Percentiles rank a stretch among this genome's conserved stretches.
These are phyloP conservation scores for Zootermopsis nevadensis DNA, from an alignment of 2,888 invertebrate genomes.

Conservation along the genomic window DNA sequence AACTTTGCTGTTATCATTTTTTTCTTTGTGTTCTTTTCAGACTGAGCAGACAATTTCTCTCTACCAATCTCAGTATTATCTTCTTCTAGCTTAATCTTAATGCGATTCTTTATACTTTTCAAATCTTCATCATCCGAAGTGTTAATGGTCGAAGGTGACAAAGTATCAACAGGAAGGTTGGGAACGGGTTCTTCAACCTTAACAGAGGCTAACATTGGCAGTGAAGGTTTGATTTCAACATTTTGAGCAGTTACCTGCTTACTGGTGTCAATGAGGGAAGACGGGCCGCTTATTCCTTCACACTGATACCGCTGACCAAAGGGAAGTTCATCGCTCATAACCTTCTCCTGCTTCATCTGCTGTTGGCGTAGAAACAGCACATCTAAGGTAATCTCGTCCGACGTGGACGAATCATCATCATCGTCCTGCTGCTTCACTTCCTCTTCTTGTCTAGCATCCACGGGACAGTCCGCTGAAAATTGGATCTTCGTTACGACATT, in stretches of 20 bases:
- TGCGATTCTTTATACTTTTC: conserved; percentile 26
- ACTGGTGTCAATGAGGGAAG: not conserved
- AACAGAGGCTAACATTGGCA: conserved; percentile 7
- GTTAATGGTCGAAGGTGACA: not conserved
- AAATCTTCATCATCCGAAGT: conserved; percentile 31
- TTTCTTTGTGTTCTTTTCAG: not conserved
- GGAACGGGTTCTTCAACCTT: not conserved
- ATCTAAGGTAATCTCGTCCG: conserved; percentile 56
- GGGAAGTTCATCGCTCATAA: not conserved
- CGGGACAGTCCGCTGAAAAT: not conserved
- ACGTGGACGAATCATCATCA: conserved; percentile 53
- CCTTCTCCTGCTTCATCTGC: conserved; percentile 11
- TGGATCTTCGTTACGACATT: not conserved
- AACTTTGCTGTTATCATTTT: not conserved
- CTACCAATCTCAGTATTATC: not conserved
- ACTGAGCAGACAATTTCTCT: not conserved
- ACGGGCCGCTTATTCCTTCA: not conserved
- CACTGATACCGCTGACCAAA: not conserved
- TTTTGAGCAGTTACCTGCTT: not conserved
- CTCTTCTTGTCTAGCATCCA: conserved; percentile 2
- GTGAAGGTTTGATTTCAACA: not conserved
- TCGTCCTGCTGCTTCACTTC: not conserved
- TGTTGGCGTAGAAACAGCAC: conserved; percentile 57
- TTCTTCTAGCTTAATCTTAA: conserved; percentile 24
- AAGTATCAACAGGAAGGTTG: not conserved